Conservation (phyloP, 2,113 vertebrate species). For the Cochlearius cochlearius region DNA sequence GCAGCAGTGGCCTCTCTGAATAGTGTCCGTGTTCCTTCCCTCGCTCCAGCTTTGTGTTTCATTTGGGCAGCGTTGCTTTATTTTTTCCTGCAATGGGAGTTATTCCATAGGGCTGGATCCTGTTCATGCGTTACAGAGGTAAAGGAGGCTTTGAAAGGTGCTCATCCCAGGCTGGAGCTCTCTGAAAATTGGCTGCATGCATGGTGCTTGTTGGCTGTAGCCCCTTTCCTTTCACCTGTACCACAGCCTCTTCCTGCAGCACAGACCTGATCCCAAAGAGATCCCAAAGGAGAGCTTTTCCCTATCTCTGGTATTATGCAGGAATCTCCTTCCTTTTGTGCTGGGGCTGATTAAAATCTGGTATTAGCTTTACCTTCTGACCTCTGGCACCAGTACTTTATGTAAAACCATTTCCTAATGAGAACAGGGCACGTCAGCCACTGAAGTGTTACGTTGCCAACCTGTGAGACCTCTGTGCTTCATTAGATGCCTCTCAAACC, state of each 20-base stretch:
- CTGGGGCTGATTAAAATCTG: slow-evolving; percentile 24
- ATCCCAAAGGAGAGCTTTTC: neutral
- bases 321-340: neutral
- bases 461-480: neutral
- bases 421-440: neutral
- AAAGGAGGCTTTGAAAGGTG: neutral
- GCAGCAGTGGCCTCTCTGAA: neutral
- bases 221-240: neutral
- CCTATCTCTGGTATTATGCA: neutral
- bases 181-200: neutral
- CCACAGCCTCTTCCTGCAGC: neutral
- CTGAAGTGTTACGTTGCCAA: neutral
- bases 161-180: neutral
- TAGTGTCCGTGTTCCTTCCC: neutral
- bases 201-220: neutral
- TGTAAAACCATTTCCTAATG: slow-evolving; percentile 5
- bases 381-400: neutral
- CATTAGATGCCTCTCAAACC: neutral
- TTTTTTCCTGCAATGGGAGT: neutral
- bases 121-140: neutral
- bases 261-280: neutral
- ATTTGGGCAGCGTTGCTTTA: neutral
- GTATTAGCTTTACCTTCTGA: neutral
- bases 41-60: neutral
- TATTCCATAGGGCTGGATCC: neutral